These are phyloP conservation scores for Bombus breviceps DNA, from an alignment of 1,140 invertebrate species.

Conservation along the genomic window DNA sequence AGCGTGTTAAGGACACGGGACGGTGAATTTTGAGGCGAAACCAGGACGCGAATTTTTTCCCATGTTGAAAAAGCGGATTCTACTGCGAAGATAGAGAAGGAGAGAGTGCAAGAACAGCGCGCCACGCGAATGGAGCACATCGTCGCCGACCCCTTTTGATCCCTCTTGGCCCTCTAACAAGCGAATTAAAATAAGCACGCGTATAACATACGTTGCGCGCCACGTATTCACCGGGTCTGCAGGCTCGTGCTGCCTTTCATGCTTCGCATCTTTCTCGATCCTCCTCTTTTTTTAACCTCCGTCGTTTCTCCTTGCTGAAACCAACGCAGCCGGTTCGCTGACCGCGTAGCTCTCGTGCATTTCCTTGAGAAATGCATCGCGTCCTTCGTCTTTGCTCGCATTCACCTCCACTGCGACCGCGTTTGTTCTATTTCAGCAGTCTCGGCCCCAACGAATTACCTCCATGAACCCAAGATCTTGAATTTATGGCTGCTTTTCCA, in stretches of 20 bases:
- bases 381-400: constrained; percentile 28
- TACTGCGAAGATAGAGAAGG: not conserved
- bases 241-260: constrained; percentile 43
- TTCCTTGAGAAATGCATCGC: constrained; percentile 39
- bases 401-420: constrained; percentile 1
- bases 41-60: constrained; percentile 7
- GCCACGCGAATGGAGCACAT: constrained; percentile 29
- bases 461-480: not conserved
- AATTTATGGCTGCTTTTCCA: not conserved
- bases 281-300: constrained; percentile 12
- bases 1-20: not conserved
- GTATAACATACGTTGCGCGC: constrained; percentile 23
- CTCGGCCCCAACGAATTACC: not conserved
- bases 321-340: constrained; percentile 21
- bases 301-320: not conserved
- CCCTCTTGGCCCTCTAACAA: constrained; percentile 33
- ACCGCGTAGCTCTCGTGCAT: constrained; percentile 20
- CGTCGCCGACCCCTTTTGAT: constrained; percentile 37
- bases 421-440: constrained; percentile 21
- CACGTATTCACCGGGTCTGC: constrained; percentile 40
- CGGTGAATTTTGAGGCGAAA: not conserved
- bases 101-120: not conserved
- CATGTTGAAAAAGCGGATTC: constrained; percentile 4
- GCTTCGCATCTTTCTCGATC: constrained; percentile 29
- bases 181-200: constrained; percentile 63